Evolutionary conservation across 2,113 vertebrate genomes (phyloP).

Genomic region (Sylvilagus bachmani): DNA sequence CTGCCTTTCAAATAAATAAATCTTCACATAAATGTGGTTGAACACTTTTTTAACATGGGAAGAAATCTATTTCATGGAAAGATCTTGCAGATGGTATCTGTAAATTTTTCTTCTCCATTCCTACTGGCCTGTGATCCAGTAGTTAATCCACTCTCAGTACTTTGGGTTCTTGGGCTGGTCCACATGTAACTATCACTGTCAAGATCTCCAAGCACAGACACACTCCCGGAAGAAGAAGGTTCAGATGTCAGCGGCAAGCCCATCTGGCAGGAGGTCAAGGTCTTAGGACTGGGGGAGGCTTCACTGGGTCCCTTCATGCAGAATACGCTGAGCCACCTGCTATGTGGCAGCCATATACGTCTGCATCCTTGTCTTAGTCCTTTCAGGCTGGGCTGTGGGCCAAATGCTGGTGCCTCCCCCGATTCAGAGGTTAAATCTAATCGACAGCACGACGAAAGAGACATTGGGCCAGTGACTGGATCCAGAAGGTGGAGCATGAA

Average conservation of each 20-base stretch:
- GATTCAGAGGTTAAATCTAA: not conserved
- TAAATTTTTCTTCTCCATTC: not conserved
- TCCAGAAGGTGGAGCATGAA: not conserved
- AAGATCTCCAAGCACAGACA: not conserved
- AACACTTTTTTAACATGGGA: not conserved
- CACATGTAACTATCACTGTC: not conserved
- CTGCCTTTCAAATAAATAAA: no score
- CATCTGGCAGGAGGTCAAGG: not conserved
- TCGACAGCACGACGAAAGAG: accelerated
- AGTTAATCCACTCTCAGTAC: not conserved
- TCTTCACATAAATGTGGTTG: no score
- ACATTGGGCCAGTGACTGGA: not conserved
- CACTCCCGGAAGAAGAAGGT: not conserved
- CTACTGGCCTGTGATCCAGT: not conserved
- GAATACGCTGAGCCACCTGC: not conserved
- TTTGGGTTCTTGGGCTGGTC: not conserved
- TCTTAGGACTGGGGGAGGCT: not conserved
- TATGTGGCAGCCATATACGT: not conserved
- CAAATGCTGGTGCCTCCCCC: not conserved
- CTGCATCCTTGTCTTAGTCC: not conserved
- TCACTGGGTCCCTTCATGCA: accelerated
- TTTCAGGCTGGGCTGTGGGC: not conserved
- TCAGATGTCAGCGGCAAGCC: not conserved
- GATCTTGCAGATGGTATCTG: not conserved
- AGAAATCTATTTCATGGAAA: not conserved